Percentiles rank a stretch among this genome's conserved stretches.
These are phyloP conservation scores for Helogale parvula DNA, from an alignment of 2,113 vertebrate genomes.

Conservation along the genomic window DNA sequence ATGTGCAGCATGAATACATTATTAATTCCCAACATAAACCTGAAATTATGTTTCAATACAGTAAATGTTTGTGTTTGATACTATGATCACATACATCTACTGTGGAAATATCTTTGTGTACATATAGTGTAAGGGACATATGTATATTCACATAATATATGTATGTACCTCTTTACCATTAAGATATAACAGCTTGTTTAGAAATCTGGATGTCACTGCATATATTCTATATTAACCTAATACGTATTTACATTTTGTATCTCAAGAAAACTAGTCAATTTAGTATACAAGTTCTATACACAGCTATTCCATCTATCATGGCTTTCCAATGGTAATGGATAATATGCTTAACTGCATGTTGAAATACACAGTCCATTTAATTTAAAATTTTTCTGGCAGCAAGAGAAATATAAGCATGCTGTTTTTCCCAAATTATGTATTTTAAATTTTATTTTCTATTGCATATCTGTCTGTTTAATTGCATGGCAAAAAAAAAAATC, in stretches of 20 bases:
- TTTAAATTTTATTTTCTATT: constrained; percentile 84
- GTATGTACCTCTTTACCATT: constrained; percentile 79
- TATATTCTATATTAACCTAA: constrained; percentile 71
- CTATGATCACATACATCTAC: constrained; percentile 76
- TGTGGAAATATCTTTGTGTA: constrained; percentile 56
- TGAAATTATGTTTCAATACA: constrained; percentile 82
- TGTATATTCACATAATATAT: constrained; percentile 75
- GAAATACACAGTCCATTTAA: constrained; percentile 84
- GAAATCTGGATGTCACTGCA: constrained; percentile 64
- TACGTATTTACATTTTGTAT: constrained; percentile 74
- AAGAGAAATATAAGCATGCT: constrained; percentile 88
- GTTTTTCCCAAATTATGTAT: constrained; percentile 83
- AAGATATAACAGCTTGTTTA: constrained; percentile 47
- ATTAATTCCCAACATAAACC: constrained; percentile 76
- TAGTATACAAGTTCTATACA: constrained; percentile 83
- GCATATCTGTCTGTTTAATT: constrained; percentile 86
- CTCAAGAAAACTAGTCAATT: constrained; percentile 76
- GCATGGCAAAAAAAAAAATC: constrained; percentile 90
- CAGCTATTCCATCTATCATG: constrained; percentile 87
- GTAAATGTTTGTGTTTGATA: constrained; percentile 78
- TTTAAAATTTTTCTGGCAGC: constrained; percentile 84
- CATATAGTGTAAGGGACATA: constrained; percentile 60
- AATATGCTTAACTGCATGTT: constrained; percentile 88
- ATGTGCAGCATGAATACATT: constrained; percentile 84
- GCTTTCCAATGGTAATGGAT: constrained; percentile 83